Percentiles rank a stretch among this genome's conserved stretches.
phyloP scores from a whole-genome alignment of 2,888 invertebrate species.

The Agrotis puta region DNA sequence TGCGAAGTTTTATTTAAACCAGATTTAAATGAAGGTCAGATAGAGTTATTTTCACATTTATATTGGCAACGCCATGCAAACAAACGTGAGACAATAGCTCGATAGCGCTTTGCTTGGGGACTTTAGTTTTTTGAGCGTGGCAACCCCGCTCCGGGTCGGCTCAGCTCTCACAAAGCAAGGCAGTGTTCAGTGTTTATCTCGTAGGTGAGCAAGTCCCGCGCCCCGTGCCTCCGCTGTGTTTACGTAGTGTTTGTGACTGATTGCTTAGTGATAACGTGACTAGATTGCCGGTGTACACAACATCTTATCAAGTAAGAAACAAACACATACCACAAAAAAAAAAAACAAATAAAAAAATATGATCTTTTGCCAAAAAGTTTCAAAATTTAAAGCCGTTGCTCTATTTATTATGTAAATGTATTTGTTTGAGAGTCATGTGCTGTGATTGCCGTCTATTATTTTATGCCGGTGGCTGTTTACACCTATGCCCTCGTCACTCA shows the following conservation, averaged over 20 bases:
- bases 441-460: conserved; percentile 35
- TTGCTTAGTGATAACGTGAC: conserved; percentile 81
- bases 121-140: conserved; percentile 67
- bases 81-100: not conserved
- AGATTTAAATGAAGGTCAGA: too few relatives aligned
- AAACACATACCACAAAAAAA: conserved; percentile 19
- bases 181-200: conserved; percentile 74
- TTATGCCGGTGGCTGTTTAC: conserved; percentile 39
- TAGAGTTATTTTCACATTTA: too few relatives aligned
- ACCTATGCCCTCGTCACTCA: conserved; percentile 45
- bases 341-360: not conserved
- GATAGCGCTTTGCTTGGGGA: conserved; percentile 43
- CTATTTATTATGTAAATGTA: conserved; percentile 51
- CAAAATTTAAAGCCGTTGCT: conserved; percentile 31
- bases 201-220: conserved; percentile 68
- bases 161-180: conserved; percentile 60
- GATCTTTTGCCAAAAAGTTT: conserved; percentile 55
- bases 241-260: conserved; percentile 75
- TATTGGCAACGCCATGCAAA: not conserved
- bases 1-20: too few relatives aligned
- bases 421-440: conserved; percentile 36
- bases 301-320: conserved; percentile 71
- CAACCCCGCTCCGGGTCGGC: conserved; percentile 71
- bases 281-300: conserved; percentile 66
- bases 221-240: conserved; percentile 69